Evolutionary conservation across 2,113 vertebrate species (phyloP).

Genomic region (Saccopteryx bilineata): DNA sequence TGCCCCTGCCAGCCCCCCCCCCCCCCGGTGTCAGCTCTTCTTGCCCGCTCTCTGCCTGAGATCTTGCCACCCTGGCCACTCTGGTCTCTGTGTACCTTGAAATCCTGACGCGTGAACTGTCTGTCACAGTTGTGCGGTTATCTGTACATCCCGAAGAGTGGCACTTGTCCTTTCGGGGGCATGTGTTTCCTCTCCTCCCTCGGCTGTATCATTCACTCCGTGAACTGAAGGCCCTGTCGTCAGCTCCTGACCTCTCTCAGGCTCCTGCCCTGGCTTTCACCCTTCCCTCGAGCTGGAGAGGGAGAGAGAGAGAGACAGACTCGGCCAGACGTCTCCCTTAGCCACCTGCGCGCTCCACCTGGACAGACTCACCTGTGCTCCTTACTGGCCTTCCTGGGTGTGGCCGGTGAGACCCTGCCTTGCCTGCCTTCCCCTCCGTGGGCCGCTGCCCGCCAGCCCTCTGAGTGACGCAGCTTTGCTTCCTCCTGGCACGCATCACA

Average conservation of each 20-base stretch:
- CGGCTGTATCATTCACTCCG: too few relatives aligned
- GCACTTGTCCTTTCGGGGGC: neutral
- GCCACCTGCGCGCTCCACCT: neutral
- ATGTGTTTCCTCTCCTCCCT: neutral
- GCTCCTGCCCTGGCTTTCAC: neutral
- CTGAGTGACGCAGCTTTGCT: neutral
- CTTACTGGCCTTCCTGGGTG: neutral
- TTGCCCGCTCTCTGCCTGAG: neutral
- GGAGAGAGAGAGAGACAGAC: too few relatives aligned
- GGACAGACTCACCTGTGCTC: accelerated
- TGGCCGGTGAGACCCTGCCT: neutral
- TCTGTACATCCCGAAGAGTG: neutral
- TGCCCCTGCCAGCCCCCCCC: neutral
- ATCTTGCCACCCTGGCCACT: neutral
- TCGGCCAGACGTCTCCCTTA: neutral
- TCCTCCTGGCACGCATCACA: neutral
- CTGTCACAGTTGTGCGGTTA: neutral
- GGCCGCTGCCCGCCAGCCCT: neutral
- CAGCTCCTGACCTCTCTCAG: neutral
- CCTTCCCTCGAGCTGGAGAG: neutral
- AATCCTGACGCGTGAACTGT: neutral
- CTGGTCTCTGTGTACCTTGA: neutral
- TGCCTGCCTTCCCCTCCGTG: too few relatives aligned
- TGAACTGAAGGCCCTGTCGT: neutral
- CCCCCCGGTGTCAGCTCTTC: neutral